phyloP scores from a whole-genome alignment of 2,888 invertebrate species.

The Magallana nippona region DNA sequence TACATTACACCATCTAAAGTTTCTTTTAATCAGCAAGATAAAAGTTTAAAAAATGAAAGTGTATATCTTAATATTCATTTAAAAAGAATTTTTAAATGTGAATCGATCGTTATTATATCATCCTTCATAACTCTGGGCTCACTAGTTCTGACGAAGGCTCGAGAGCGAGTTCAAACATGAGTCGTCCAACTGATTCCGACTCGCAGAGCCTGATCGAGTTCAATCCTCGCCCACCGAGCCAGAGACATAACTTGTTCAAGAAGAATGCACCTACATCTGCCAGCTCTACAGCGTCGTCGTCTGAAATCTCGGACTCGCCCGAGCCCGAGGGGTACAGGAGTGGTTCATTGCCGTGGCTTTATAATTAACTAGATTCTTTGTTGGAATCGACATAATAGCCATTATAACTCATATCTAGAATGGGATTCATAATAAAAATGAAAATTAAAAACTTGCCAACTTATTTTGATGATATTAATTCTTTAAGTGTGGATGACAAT shows the following conservation, averaged over 20 bases:
- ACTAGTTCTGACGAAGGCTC: neutral
- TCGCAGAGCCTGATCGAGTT: slow-evolving; percentile 14
- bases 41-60: no score
- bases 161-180: slow-evolving; percentile 26
- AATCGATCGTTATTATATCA: no score
- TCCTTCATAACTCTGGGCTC: neutral
- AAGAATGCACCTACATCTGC: slow-evolving; percentile 35
- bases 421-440: no score
- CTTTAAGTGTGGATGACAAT: neutral
- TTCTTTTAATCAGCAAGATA: no score
- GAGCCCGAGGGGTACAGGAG: slow-evolving; percentile 6
- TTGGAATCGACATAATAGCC: no score
- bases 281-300: slow-evolving; percentile 14
- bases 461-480: no score
- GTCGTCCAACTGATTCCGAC: slow-evolving; percentile 20
- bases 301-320: neutral
- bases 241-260: slow-evolving; percentile 36
- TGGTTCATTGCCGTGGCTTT: neutral
- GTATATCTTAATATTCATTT: no score
- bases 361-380: neutral
- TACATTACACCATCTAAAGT: no score
- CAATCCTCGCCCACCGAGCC: slow-evolving; percentile 11
- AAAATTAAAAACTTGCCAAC: no score
- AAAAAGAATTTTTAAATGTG: no score
- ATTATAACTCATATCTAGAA: no score